Conservation (phyloP, 2,888 invertebrate genomes). For the Stegana nigrithorax region DNA sequence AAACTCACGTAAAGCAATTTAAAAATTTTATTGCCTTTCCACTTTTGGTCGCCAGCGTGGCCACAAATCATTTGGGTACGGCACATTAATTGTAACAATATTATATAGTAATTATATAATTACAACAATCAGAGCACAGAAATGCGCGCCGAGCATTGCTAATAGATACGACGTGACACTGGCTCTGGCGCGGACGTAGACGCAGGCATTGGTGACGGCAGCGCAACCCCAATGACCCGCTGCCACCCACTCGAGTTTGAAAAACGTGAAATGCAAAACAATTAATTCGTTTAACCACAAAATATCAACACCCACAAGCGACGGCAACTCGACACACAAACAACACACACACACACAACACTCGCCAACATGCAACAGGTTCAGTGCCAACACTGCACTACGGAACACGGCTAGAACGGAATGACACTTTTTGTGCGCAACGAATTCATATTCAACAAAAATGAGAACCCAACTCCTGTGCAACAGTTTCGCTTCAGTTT, state of each 20-base stretch:
- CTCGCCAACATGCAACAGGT: no score
- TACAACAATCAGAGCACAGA: not conserved
- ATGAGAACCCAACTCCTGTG: not conserved
- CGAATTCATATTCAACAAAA: not conserved
- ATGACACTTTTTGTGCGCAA: not conserved
- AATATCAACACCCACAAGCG: conserved; percentile 12
- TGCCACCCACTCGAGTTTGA: conserved; percentile 3
- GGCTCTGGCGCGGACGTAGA: no score
- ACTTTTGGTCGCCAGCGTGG: no score
- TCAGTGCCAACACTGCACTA: not conserved
- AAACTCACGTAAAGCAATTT: no score
- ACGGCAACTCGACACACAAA: not conserved
- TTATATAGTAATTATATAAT: not conserved
- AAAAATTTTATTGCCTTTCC: no score
- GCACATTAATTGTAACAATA: conserved; percentile 8
- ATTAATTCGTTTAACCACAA: conserved; percentile 3
- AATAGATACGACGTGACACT: no score
- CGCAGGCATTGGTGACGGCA: not conserved
- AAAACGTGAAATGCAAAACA: not conserved
- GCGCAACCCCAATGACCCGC: not conserved
- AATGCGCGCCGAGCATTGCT: no score
- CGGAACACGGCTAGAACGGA: not conserved
- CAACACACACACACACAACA: no score
- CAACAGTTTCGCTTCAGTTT: no score
- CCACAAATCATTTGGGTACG: conserved; percentile 6